Evolutionary conservation across 2,113 vertebrate genomes (phyloP).

Genomic region (Ammodramus savannarum): DNA sequence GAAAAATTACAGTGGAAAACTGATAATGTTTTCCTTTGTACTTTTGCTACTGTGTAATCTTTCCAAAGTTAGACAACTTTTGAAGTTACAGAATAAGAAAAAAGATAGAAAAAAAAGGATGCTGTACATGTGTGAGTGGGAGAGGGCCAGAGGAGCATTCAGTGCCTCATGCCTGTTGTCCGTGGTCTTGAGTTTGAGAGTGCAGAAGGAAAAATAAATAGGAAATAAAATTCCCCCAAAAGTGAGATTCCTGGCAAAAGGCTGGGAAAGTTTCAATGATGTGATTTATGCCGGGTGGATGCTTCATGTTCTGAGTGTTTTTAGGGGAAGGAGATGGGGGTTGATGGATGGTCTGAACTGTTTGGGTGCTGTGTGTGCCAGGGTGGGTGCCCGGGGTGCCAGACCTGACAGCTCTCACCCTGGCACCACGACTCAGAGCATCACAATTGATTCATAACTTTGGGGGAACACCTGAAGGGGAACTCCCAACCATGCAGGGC

Average conservation of each 20-base stretch:
- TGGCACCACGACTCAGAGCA: accelerated
- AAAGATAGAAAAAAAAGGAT: not conserved
- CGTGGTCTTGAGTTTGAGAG: not conserved
- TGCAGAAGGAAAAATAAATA: not conserved
- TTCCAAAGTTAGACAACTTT: constrained; percentile 42
- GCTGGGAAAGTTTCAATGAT: not conserved
- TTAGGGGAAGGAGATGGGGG: not conserved
- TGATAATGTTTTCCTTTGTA: constrained; percentile 53
- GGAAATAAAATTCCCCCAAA: not conserved
- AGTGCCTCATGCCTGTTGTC: not conserved
- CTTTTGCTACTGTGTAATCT: constrained; percentile 30
- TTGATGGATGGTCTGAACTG: not conserved
- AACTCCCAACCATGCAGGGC: accelerated
- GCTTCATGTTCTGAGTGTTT: not conserved
- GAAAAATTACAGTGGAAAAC: constrained; percentile 46
- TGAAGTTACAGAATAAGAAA: constrained; percentile 20
- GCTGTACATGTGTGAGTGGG: not conserved
- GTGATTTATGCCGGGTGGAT: not conserved
- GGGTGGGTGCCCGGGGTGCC: not conserved
- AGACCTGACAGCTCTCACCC: not conserved
- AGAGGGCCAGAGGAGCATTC: not conserved
- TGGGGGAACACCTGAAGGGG: not conserved
- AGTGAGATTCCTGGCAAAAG: constrained; percentile 5
- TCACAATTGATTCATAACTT: accelerated
- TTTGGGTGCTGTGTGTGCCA: not conserved